Conservation (phyloP, 2,113 vertebrate genomes). For the Amphiprion ocellaris region DNA sequence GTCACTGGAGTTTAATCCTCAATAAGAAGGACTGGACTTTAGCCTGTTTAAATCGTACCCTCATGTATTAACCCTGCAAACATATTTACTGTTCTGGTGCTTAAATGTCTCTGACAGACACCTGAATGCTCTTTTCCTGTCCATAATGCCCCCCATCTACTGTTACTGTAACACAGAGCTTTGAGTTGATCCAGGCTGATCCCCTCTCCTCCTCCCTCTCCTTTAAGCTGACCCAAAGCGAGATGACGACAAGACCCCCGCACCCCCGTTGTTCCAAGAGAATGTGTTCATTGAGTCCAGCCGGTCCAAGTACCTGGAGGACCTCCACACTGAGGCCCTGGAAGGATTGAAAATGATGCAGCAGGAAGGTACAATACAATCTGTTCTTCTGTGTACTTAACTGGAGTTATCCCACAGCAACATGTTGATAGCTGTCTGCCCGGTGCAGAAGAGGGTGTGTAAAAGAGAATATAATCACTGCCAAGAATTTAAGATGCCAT, state of each 20-base stretch:
- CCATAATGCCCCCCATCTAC: slow-evolving; percentile 49
- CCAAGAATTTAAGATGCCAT: background rate
- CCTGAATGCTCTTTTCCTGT: slow-evolving; percentile 23
- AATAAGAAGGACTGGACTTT: slow-evolving; percentile 20
- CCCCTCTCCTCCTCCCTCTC: slow-evolving; percentile 22
- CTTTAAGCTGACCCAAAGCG: slow-evolving; percentile 79
- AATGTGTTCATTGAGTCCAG: slow-evolving; percentile 93
- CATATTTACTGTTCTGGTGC: slow-evolving; percentile 27
- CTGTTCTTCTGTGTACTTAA: background rate
- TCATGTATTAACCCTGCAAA: slow-evolving; percentile 30
- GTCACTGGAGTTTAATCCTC: slow-evolving; percentile 43
- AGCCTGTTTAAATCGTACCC: background rate
- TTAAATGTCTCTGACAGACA: slow-evolving; percentile 43
- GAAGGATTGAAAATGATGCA: slow-evolving; percentile 92
- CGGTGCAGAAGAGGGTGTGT: slow-evolving; percentile 23
- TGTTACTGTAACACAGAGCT: slow-evolving; percentile 48
- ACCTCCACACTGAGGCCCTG: slow-evolving; percentile 93
- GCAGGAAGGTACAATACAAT: slow-evolving; percentile 87
- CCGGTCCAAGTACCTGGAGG: slow-evolving; percentile 90
- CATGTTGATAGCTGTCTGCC: slow-evolving; percentile 6
- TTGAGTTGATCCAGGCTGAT: slow-evolving; percentile 61
- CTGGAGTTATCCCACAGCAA: slow-evolving; percentile 6
- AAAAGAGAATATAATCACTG: background rate
- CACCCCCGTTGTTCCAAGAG: slow-evolving; percentile 85
- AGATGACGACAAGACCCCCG: slow-evolving; percentile 75